Percentiles rank a stretch among this genome's conserved stretches.
Evolutionary conservation across 2,113 vertebrate species (phyloP).

Genomic region (Eptatretus burgeri): DNA sequence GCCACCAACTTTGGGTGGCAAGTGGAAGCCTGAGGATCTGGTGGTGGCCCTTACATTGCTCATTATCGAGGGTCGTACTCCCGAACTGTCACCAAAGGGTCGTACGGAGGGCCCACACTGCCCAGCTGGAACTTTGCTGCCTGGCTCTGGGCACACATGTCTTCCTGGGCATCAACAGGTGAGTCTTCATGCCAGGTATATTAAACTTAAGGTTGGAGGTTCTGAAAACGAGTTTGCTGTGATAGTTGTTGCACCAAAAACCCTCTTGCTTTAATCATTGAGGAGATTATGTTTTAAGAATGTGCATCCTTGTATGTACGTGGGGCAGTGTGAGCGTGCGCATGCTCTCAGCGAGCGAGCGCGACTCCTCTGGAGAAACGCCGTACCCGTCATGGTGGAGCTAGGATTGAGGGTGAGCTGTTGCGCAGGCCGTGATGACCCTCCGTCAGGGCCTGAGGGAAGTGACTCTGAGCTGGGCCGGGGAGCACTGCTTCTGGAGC

Average conservation of each 20-base stretch:
- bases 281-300: too few relatives aligned
- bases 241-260: too few relatives aligned
- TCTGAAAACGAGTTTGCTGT: too few relatives aligned
- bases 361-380: constrained; percentile 66
- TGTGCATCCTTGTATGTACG: too few relatives aligned
- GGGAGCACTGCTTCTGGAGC: constrained; percentile 64
- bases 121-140: constrained; percentile 27
- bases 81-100: constrained; percentile 70
- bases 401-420: constrained; percentile 93
- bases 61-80: constrained; percentile 81
- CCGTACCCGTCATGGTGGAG: constrained; percentile 91
- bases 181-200: background rate
- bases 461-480: constrained; percentile 50
- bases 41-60: constrained; percentile 69
- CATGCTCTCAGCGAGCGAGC: constrained; percentile 13
- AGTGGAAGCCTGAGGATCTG: constrained; percentile 91
- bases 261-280: too few relatives aligned
- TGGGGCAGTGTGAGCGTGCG: too few relatives aligned
- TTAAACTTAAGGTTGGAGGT: too few relatives aligned
- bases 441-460: constrained; percentile 41
- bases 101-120: constrained; percentile 80
- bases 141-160: background rate
- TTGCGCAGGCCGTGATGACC: constrained; percentile 72
- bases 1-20: constrained; percentile 67
- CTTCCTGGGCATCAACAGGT: background rate